Evolutionary conservation across 2,888 invertebrate species (phyloP).

Genomic region (Buathra laborator): DNA sequence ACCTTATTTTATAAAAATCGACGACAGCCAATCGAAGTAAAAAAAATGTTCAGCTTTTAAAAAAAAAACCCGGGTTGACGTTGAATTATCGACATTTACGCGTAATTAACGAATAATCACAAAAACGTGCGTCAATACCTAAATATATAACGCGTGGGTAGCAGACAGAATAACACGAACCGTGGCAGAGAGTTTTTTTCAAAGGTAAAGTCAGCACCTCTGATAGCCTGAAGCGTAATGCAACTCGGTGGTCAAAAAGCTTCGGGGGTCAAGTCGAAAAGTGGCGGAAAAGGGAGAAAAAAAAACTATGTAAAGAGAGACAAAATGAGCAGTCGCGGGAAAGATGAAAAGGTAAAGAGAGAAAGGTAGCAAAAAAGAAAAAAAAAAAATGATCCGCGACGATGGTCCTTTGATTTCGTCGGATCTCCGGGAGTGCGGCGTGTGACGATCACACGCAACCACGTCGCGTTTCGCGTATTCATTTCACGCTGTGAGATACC

Average conservation of each 20-base stretch:
- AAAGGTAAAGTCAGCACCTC: background rate
- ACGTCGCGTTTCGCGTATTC: slow-evolving; percentile 68
- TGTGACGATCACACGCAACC: slow-evolving; percentile 47
- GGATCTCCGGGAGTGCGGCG: slow-evolving; percentile 48
- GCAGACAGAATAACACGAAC: slow-evolving; percentile 26
- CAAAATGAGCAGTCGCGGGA: slow-evolving; percentile 47
- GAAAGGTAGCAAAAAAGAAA: slow-evolving; percentile 35
- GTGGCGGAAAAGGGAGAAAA: slow-evolving; percentile 65
- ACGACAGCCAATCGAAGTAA: too few species aligned
- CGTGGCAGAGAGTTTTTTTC: background rate
- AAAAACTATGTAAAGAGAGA: slow-evolving; percentile 61
- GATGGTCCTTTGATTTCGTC: slow-evolving; percentile 67
- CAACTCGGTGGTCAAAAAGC: slow-evolving; percentile 33
- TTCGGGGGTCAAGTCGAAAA: slow-evolving; percentile 41
- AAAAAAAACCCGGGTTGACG: background rate
- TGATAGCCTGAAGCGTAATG: background rate
- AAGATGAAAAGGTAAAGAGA: slow-evolving; percentile 52
- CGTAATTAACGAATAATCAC: background rate
- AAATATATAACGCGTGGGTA: background rate
- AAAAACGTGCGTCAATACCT: background rate
- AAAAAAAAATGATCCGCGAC: slow-evolving; percentile 37
- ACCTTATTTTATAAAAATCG: too few species aligned
- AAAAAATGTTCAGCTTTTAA: too few species aligned
- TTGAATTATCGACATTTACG: background rate
- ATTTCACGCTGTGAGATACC: slow-evolving; percentile 69